Base-by-base conservation (phyloP, 2,113 vertebrate species). In the Campylomormyrus tamandua region DNA sequence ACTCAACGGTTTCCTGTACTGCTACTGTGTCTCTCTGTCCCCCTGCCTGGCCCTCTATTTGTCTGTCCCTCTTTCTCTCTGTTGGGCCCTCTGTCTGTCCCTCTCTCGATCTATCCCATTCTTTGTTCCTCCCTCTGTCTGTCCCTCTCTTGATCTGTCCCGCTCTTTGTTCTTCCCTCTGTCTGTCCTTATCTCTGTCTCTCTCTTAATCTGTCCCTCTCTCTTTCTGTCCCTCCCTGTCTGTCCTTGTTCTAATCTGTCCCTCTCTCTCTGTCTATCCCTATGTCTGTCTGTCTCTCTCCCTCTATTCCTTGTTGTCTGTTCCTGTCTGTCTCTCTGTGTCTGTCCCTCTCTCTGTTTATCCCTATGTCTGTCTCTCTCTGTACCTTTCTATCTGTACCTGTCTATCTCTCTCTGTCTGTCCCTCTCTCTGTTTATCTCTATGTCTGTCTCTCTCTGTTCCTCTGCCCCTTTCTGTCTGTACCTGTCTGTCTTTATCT, bases 61-160 rank as follows among this genome's bases (percentile, higher is more conserved):
- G 56, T 2, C 58, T 66, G 24, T 66, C 58, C 62, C n/a, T 70
- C 62, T 70, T 13, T 70, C 62, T 13, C 8, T 27, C 58, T 66
- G n/a, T 27, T 11, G 8, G n/a, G 1, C 58, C 10, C 9, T 66
- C 58, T 66, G n/a, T 27, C 58, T 66, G n/a, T 74, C 66, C 66
- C 5, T n/a, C 2, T 74, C 0, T 35, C 9, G 0, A 15, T 7
- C 31, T 74, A 2, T 77, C 31, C 70, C 31, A 0, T 0, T 83
- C 13, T 83, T 15, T 83, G 27, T 35, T 11, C 77, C 5, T 58
- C 21, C 6, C 5, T 56, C 5, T 58, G 19, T 56, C 13, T 31
- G 10, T 77, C 70, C 70, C 2, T 31, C 10, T 77, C 3, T 77
- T 0, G 0, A 17, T 24, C 74, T 80, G 3, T 80, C 15, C 35